Evolutionary conservation across 2,888 invertebrate genomes (phyloP).

Genomic region (Sacculina carcini): DNA sequence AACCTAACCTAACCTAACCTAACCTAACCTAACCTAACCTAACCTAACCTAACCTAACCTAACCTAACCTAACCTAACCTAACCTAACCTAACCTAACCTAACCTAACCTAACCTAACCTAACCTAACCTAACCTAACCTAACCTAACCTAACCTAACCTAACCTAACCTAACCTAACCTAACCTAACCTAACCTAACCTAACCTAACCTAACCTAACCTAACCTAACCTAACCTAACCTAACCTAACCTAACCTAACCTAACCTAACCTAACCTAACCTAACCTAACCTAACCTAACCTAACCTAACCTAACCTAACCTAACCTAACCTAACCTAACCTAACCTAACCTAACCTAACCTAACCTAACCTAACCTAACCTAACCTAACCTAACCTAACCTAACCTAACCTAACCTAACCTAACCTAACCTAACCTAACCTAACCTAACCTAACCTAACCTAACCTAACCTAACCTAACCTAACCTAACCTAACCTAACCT

Average conservation of each 20-base stretch:
- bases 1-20: background rate
- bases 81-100: conserved; percentile 2
- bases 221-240: conserved; percentile 5
- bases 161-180: conserved; percentile 6
- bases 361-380: too few relatives aligned
- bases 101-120: conserved; percentile 4
- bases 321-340: too few relatives aligned
- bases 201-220: conserved; percentile 6
- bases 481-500: conserved; percentile 4
- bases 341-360: too few relatives aligned
- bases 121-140: conserved; percentile 5
- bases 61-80: background rate
- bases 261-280: too few relatives aligned
- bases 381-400: too few relatives aligned
- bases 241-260: too few relatives aligned
- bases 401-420: too few relatives aligned
- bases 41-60: background rate
- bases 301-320: too few relatives aligned
- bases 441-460: background rate
- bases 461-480: conserved; percentile 5
- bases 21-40: background rate
- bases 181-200: conserved; percentile 5
- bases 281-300: too few relatives aligned
- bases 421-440: background rate
- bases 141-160: conserved; percentile 6